These are phyloP conservation scores for Eledona agricola DNA, from an alignment of 2,888 invertebrate genomes.

Conservation along the genomic window DNA sequence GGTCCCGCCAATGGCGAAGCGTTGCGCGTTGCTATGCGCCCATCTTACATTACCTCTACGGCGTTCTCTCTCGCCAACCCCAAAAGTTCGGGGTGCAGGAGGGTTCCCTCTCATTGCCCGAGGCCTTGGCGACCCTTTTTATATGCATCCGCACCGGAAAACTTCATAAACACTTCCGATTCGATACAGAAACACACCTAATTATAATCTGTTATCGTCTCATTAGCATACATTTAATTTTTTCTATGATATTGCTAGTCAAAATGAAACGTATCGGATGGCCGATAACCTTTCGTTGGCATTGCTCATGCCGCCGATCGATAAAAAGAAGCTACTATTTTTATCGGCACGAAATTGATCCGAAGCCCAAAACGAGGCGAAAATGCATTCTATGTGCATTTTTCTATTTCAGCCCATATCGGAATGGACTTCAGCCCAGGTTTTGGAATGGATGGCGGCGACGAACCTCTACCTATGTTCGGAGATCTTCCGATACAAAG, in stretches of 20 bases:
- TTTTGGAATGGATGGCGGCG: slow-evolving; percentile 80
- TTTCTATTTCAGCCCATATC: slow-evolving; percentile 69
- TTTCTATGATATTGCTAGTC: not conserved
- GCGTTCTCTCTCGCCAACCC: slow-evolving; percentile 43
- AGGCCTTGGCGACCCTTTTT: slow-evolving; percentile 10
- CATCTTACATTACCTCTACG: slow-evolving; percentile 42
- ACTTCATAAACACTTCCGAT: slow-evolving; percentile 29
- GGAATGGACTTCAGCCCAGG: slow-evolving; percentile 75
- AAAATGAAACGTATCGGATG: slow-evolving; percentile 3
- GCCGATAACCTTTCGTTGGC: slow-evolving; percentile 19
- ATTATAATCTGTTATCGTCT: slow-evolving; percentile 9
- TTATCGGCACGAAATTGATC: not conserved
- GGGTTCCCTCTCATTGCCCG: slow-evolving; percentile 18
- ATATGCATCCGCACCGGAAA: slow-evolving; percentile 13
- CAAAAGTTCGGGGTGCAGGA: slow-evolving; percentile 24
- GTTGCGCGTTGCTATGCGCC: slow-evolving; percentile 53
- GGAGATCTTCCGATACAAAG: slow-evolving; percentile 75
- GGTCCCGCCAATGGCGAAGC: slow-evolving; percentile 48
- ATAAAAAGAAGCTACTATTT: slow-evolving; percentile 15
- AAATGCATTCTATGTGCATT: slow-evolving; percentile 9
- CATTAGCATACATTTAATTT: slow-evolving; percentile 1
- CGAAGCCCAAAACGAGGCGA: not conserved
- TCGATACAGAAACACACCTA: slow-evolving; percentile 9
- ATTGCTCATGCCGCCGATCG: slow-evolving; percentile 10
- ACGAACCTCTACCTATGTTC: slow-evolving; percentile 76